A percentile compares a stretch with the other conserved stretches of the same genome.
phyloP scores from a whole-genome alignment of 2,888 invertebrate species.

The Gastrophysa polygoni region DNA sequence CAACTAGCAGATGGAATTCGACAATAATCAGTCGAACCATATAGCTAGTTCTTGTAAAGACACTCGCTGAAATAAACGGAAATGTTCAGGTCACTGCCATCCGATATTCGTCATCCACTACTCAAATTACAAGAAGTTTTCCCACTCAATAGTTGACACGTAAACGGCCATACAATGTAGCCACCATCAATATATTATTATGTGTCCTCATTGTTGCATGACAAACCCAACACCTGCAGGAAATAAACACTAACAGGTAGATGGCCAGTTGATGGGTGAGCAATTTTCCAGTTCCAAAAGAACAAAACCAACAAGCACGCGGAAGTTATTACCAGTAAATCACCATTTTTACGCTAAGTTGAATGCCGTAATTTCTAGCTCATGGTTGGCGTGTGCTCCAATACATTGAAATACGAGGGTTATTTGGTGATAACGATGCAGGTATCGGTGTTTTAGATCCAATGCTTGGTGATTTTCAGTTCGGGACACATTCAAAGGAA shows the following conservation, averaged over 20 bases:
- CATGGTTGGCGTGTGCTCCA: background rate
- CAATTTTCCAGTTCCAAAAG: conserved; percentile 2
- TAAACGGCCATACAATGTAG: background rate
- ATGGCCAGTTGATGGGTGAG: conserved; percentile 1
- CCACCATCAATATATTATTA: background rate
- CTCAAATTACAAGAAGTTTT: too few relatives aligned
- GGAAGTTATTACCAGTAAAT: conserved; percentile 13
- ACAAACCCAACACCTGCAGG: background rate
- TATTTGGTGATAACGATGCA: too few relatives aligned
- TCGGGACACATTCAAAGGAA: too few relatives aligned
- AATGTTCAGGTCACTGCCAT: too few relatives aligned
- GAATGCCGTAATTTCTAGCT: conserved; percentile 1
- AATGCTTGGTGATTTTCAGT: too few relatives aligned
- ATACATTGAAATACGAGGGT: background rate
- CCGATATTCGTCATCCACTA: too few relatives aligned
- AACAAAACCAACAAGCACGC: conserved; percentile 10
- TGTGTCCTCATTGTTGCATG: background rate
- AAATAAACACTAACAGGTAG: conserved; percentile 4
- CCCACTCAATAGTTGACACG: background rate
- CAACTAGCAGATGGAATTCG: too few relatives aligned
- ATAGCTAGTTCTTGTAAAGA: too few relatives aligned
- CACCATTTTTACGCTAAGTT: conserved; percentile 8
- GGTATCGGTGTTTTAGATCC: too few relatives aligned
- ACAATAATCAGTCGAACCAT: too few relatives aligned
- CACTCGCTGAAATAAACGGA: too few relatives aligned